phyloP scores from a whole-genome alignment of 2,797 vertebrate genomes.

The Fringilla coelebs region DNA sequence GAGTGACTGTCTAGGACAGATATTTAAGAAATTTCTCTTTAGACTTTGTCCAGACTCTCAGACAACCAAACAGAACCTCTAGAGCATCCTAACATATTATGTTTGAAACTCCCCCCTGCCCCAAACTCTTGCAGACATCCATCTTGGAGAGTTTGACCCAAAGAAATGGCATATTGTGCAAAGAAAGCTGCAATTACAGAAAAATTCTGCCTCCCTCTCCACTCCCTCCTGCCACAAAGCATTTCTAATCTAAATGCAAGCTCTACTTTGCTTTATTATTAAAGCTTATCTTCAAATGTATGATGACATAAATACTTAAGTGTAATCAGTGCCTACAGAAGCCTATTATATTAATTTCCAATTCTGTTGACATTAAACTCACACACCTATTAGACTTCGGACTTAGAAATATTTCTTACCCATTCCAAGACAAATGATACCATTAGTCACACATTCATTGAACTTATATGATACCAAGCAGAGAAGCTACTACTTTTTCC shows the following conservation, averaged over 20 bases:
- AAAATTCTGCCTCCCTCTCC: neutral
- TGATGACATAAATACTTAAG: neutral
- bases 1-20: neutral
- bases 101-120: neutral
- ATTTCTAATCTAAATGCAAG: neutral
- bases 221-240: neutral
- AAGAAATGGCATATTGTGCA: neutral
- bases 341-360: conserved; percentile 11
- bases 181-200: neutral
- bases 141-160: neutral
- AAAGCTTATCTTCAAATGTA: neutral
- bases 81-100: neutral
- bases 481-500: neutral
- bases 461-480: neutral
- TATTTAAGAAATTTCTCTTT: neutral
- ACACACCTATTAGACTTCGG: conserved; percentile 59
- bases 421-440: conserved; percentile 17
- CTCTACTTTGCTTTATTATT: neutral
- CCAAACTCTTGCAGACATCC: neutral
- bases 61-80: neutral
- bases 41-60: neutral
- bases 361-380: conserved; percentile 43
- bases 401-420: conserved; percentile 45
- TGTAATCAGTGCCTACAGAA: neutral
- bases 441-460: conserved; percentile 27